Evolutionary conservation across 2,888 invertebrate genomes (phyloP).

Genomic region (Ligdia adustata): DNA sequence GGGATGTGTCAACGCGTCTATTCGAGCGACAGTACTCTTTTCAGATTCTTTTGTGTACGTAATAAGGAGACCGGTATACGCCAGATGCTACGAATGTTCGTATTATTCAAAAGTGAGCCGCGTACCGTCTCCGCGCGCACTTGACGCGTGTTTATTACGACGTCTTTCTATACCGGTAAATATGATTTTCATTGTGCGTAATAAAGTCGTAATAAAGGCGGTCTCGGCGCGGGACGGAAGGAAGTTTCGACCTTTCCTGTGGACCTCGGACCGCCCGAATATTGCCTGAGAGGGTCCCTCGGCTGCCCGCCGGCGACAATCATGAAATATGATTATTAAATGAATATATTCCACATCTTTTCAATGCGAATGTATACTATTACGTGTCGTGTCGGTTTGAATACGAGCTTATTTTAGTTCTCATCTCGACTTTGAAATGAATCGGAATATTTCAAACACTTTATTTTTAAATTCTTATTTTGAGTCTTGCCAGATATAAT

Average conservation of each 20-base stretch:
- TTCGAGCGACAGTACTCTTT: constrained; percentile 49
- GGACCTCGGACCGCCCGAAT: constrained; percentile 45
- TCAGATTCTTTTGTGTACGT: constrained; percentile 72
- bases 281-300: constrained; percentile 31
- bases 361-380: constrained; percentile 2
- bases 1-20: constrained; percentile 68
- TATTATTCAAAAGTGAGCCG: constrained; percentile 44
- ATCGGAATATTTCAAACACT: not conserved
- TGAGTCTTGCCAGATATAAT: too few species aligned
- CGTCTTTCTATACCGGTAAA: constrained; percentile 66
- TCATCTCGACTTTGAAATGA: not conserved
- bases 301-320: constrained; percentile 27
- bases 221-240: constrained; percentile 62
- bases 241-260: constrained; percentile 68
- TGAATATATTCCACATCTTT: constrained; percentile 30
- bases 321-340: constrained; percentile 39
- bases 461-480: too few species aligned
- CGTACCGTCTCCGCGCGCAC: constrained; percentile 53
- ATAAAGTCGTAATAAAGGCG: constrained; percentile 71
- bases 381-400: not conserved
- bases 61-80: constrained; percentile 62
- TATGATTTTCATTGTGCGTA: constrained; percentile 76
- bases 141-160: constrained; percentile 71
- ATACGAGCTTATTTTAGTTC: constrained; percentile 5
- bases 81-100: constrained; percentile 59